These are phyloP conservation scores for Agapornis roseicollis DNA, from an alignment of 2,113 vertebrate species.

Conservation along the genomic window DNA sequence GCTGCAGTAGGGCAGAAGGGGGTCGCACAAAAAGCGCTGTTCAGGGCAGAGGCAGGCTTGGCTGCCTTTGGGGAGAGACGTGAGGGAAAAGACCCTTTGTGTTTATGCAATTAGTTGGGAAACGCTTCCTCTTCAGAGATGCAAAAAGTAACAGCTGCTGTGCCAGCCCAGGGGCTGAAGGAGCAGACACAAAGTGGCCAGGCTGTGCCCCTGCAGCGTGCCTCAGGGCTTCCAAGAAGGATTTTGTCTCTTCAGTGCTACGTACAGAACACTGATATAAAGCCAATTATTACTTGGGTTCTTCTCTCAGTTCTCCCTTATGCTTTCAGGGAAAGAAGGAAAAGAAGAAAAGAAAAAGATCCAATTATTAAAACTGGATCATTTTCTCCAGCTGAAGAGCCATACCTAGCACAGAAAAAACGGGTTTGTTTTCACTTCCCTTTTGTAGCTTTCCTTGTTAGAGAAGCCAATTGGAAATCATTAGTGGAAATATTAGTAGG, in stretches of 20 bases:
- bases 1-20: neutral
- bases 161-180: neutral
- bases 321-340: neutral
- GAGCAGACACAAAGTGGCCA: neutral
- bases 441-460: neutral
- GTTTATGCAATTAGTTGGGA: neutral
- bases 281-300: neutral
- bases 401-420: neutral
- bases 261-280: neutral
- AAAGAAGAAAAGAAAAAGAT: neutral
- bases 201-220: neutral
- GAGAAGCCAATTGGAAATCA: conserved; percentile 38
- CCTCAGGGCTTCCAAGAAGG: neutral
- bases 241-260: neutral
- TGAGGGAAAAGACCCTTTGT: neutral
- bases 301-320: neutral
- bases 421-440: neutral
- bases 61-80: neutral
- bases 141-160: conserved; percentile 40
- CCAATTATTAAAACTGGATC: neutral
- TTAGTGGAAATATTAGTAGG: conserved; percentile 35
- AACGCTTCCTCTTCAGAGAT: neutral
- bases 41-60: neutral
- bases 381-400: neutral
- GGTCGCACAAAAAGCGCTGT: neutral